phyloP scores from a whole-genome alignment of 2,888 invertebrate species.

The Agrenia bidenticulata region DNA sequence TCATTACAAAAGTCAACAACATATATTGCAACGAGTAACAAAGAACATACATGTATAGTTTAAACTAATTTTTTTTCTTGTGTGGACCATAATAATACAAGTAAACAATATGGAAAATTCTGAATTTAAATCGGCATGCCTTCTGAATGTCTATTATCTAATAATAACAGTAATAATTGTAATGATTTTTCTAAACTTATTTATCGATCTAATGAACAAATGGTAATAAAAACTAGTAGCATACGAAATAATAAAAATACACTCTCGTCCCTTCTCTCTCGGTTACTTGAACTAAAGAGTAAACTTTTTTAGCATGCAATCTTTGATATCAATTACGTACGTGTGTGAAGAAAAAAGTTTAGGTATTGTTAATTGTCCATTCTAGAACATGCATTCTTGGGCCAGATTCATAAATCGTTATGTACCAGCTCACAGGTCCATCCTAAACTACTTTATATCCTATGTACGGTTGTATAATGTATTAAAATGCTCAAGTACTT shows the following conservation, averaged over 20 bases:
- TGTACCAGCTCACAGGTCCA: too few relatives aligned
- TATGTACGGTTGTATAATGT: neutral
- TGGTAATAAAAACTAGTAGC: neutral
- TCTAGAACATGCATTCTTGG: too few relatives aligned
- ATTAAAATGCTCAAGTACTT: conserved; percentile 5
- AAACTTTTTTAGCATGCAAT: neutral
- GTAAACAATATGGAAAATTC: neutral
- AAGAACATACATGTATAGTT: too few relatives aligned
- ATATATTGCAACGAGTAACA: too few relatives aligned
- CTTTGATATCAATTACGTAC: conserved; percentile 4
- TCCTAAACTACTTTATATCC: too few relatives aligned
- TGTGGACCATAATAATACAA: neutral
- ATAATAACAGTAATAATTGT: neutral
- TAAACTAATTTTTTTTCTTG: neutral
- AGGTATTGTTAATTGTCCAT: too few relatives aligned
- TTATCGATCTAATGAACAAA: conserved; percentile 4
- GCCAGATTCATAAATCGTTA: too few relatives aligned
- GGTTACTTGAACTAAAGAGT: neutral
- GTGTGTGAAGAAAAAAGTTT: neutral
- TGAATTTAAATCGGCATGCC: neutral
- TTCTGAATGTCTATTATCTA: neutral
- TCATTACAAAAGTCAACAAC: too few relatives aligned
- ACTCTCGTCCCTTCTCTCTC: conserved; percentile 22
- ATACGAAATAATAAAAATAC: conserved; percentile 23
- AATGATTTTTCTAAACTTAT: neutral